Conservation (phyloP, 2,113 vertebrate genomes). For the Cisticola juncidis region DNA sequence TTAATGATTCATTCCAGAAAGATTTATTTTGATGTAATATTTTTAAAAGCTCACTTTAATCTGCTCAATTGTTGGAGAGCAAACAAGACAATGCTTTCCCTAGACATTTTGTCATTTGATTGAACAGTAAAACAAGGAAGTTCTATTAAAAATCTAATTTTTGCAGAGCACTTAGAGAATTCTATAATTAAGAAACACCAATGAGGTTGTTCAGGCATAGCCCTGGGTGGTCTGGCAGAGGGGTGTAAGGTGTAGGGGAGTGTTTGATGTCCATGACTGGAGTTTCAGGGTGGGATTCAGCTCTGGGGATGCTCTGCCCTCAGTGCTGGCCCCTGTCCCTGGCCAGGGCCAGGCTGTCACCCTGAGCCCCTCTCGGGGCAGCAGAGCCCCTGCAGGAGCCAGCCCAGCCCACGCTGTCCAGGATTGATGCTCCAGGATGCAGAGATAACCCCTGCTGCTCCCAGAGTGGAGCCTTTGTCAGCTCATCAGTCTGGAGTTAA, state of each 20-base stretch:
- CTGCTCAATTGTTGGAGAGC: not conserved
- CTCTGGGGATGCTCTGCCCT: not conserved
- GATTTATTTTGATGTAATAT: slow-evolving; percentile 7
- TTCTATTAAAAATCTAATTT: not conserved
- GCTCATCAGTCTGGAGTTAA: not conserved
- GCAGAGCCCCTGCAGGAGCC: not conserved
- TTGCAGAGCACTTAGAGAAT: not conserved
- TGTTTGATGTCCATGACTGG: not conserved
- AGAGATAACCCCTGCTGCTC: not conserved
- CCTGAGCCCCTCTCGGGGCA: not conserved
- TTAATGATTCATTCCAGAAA: not conserved
- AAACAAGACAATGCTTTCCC: not conserved
- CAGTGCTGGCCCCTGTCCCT: not conserved
- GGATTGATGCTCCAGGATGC: not conserved
- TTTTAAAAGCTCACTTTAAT: not conserved
- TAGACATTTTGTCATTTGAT: not conserved
- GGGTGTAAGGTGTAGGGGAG: not conserved
- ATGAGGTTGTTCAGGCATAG: not conserved
- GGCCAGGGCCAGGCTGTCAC: not conserved
- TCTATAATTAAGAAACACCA: not conserved
- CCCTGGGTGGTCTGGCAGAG: not conserved
- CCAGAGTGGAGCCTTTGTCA: not conserved
- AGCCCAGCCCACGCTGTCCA: rapidly evolving
- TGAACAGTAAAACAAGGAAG: not conserved
- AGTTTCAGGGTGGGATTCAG: not conserved